Evolutionary conservation across 2,113 vertebrate genomes (phyloP).

Genomic region (Petrocephalus zakoni): DNA sequence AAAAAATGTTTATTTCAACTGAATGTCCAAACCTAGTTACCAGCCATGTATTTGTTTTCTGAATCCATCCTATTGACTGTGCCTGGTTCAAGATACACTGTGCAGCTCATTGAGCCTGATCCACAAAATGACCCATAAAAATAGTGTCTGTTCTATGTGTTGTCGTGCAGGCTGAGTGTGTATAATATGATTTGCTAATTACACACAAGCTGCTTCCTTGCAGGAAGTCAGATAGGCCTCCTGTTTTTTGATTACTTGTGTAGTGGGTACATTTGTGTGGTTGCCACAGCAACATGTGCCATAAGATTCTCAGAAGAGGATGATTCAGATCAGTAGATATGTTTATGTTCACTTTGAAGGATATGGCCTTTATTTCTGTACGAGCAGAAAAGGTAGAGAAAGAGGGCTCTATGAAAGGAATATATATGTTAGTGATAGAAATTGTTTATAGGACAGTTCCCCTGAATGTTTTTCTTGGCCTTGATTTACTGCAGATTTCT

Average conservation of each 20-base stretch:
- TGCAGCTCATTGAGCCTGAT: not conserved
- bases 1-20: no score
- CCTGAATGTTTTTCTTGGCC: not conserved
- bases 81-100: not conserved
- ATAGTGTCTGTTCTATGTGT: not conserved
- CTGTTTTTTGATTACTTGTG: conserved; percentile 74
- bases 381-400: not conserved
- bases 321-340: conserved; percentile 65
- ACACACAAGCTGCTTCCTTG: conserved; percentile 51
- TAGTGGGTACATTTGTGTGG: conserved; percentile 68
- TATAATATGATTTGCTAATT: conserved; percentile 56
- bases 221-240: conserved; percentile 49
- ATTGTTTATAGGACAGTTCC: not conserved
- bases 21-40: not conserved
- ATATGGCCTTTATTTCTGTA: not conserved
- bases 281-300: conserved; percentile 76
- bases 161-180: not conserved
- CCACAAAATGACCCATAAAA: not conserved
- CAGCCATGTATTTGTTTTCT: not conserved
- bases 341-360: conserved; percentile 56
- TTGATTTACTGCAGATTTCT: not conserved
- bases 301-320: conserved; percentile 59
- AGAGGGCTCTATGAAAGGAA: not conserved
- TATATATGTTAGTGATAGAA: not conserved
- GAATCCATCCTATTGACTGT: not conserved